phyloP scores from a whole-genome alignment of 92 coral and sea anemone genomes.

The Umimayanthus kanabou region DNA sequence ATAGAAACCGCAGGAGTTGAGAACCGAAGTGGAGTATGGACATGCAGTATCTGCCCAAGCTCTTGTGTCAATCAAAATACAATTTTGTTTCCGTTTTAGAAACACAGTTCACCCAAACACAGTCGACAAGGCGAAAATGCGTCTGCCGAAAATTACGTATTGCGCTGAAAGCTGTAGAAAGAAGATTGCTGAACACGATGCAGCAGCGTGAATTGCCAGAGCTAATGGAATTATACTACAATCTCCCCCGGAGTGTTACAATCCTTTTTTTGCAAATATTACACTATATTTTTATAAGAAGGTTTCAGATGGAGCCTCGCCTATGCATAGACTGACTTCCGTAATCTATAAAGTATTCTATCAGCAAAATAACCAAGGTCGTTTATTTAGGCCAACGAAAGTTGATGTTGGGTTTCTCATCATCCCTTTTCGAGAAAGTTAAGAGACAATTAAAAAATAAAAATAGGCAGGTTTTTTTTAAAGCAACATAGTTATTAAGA shows the following conservation, averaged over 20 bases:
- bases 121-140: neutral
- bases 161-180: neutral
- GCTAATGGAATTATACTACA: neutral
- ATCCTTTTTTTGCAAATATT: neutral
- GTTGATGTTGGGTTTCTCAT: no score
- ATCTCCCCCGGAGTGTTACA: slow-evolving; percentile 14
- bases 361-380: neutral
- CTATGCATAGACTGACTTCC: neutral
- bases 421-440: no score
- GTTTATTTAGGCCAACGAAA: no score
- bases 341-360: neutral
- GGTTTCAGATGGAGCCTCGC: neutral
- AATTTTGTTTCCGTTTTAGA: no score
- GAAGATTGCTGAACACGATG: neutral
- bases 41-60: neutral
- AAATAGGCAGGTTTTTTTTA: no score
- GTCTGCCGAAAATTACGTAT: neutral
- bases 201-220: neutral
- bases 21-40: no score
- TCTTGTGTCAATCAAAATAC: no score
- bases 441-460: no score
- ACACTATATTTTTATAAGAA: no score
- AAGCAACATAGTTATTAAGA: no score
- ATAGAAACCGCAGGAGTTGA: neutral
- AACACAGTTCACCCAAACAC: no score